Base-by-base conservation (phyloP, 2,797 vertebrate genomes). In the Taeniopygia guttata region DNA sequence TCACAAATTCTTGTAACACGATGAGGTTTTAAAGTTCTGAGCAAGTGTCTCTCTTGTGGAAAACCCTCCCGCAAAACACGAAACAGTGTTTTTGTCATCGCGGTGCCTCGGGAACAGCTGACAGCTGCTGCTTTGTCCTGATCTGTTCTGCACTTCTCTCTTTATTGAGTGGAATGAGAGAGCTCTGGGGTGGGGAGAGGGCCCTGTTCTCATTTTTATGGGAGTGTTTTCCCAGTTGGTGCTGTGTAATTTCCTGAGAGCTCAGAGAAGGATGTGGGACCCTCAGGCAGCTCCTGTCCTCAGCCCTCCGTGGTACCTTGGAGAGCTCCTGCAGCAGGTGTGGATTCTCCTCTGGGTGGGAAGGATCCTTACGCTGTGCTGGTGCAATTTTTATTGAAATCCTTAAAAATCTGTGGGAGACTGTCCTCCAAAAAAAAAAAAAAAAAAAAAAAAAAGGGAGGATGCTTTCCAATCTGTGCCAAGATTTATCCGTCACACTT, bases 51-150 rank as follows among this genome's bases (percentile, higher is more conserved):
- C 89, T 89, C 94, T 55, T 2, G 11, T 72, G 93, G 95, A 91
- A 95, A 95, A 92, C 66, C 66, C 86, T 72, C 43, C 26, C 51
- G 88, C 54, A 26, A 52, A 94, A 54, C 74, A 51, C 10, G 9
- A 59, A 80, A 16, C 22, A 85, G 26, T 76, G 34, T 94, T 96
- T 96, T 85, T 64, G 43, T 80, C 70, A 12, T 48, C 9, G 66
- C 1, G 10, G 54, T 18, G 95, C 94, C 93, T 77, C 17, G 9
- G 91, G 90, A 96, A 16, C 86, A n/a, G 72, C 92, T 93, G 96
- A 63, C 81, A 95, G 96, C 93, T 92, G 90, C 84, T 46, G 93
- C 30, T 95, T 83, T 83, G 79, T 93, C 93, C 87, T 79, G 66
- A 32, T 67, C 84, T 79, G 42, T 25, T 54, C 78, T 84, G 59